phyloP scores from a whole-genome alignment of 2,888 invertebrate species.

The Meiosimyza platycephala region DNA sequence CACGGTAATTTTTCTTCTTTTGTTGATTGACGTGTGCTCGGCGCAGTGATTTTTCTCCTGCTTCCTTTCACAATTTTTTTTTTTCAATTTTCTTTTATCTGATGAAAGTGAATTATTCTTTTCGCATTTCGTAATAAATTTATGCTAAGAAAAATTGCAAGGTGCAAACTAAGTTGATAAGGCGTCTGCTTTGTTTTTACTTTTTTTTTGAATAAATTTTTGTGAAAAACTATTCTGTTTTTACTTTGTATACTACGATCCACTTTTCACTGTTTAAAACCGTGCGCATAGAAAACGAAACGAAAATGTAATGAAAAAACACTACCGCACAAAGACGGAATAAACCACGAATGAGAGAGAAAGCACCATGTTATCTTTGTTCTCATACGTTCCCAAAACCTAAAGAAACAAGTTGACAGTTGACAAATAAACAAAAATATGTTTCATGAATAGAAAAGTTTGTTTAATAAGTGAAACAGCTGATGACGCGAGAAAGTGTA shows the following conservation, averaged over 20 bases:
- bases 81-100: background rate
- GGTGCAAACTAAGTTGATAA: background rate
- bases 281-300: background rate
- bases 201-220: background rate
- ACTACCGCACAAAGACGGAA: constrained; percentile 3
- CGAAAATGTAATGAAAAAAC: constrained; percentile 14
- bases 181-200: background rate
- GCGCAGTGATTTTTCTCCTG: constrained; percentile 6
- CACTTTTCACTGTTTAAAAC: background rate
- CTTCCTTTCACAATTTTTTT: background rate
- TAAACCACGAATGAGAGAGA: constrained; percentile 15
- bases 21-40: constrained; percentile 24
- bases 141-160: background rate
- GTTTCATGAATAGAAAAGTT: no score
- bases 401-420: no score
- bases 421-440: no score
- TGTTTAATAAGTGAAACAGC: no score
- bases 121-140: background rate
- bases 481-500: no score
- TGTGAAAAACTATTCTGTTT: background rate
- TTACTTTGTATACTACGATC: background rate
- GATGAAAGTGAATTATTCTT: background rate
- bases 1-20: constrained; percentile 2
- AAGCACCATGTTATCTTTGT: background rate
- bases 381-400: no score